Evolutionary conservation across 1,140 invertebrate genomes (phyloP).

Genomic region (Solenopsis invicta): DNA sequence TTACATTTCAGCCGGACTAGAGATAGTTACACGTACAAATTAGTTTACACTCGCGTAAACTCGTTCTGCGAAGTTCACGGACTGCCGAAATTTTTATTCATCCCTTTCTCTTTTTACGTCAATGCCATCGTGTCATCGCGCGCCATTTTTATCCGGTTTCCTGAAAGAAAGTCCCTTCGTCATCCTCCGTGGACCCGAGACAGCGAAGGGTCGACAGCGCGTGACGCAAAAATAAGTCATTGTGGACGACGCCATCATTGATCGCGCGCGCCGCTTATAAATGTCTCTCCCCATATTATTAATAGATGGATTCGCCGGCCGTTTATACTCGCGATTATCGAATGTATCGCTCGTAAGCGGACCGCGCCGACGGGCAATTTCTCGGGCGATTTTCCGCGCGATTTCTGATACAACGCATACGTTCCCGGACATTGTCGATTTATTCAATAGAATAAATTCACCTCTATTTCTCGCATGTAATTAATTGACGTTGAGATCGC

Average conservation of each 20-base stretch:
- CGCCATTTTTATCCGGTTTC: slow-evolving; percentile 32
- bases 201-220: slow-evolving; percentile 36
- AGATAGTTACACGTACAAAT: not conserved
- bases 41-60: not conserved
- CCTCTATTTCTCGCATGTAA: not conserved
- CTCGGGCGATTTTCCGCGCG: not conserved
- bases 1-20: not conserved
- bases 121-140: not conserved
- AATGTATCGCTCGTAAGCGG: slow-evolving; percentile 27
- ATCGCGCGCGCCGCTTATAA: slow-evolving; percentile 49
- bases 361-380: not conserved
- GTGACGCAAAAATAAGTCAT: slow-evolving; percentile 62
- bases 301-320: slow-evolving; percentile 35
- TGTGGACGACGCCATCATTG: slow-evolving; percentile 59
- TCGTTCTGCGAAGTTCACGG: not conserved
- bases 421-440: not conserved
- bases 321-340: slow-evolving; percentile 49
- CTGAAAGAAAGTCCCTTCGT: slow-evolving; percentile 30
- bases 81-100: not conserved
- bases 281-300: slow-evolving; percentile 55
- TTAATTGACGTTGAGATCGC: not conserved
- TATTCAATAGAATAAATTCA: not conserved
- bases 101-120: not conserved
- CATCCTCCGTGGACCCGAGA: slow-evolving; percentile 1
- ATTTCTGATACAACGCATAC: not conserved